A percentile compares a stretch with the other conserved stretches of the same genome.
Conservation (phyloP, 2,888 invertebrate species). For the Cephus pygmeus region DNA sequence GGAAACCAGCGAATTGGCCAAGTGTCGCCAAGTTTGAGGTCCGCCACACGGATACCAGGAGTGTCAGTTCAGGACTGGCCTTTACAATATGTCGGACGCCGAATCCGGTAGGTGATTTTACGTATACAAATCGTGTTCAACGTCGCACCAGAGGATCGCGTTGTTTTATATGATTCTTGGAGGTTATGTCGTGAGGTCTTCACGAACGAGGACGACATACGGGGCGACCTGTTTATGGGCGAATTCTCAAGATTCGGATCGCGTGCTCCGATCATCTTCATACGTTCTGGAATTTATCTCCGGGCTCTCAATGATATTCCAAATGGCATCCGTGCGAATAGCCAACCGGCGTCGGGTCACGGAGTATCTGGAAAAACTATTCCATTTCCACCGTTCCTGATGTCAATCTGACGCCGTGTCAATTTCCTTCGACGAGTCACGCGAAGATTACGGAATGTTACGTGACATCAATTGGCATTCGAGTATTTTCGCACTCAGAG, state of each 20-base stretch:
- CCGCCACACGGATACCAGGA: constrained; percentile 27
- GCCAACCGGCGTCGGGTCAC: neutral
- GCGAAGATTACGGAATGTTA: neutral
- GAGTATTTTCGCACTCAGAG: neutral
- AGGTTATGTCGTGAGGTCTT: neutral
- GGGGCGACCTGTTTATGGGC: neutral
- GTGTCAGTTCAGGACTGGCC: constrained; percentile 21
- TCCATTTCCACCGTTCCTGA: neutral
- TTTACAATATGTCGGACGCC: constrained; percentile 51
- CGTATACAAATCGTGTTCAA: constrained; percentile 21
- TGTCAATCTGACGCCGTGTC: neutral
- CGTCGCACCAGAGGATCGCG: neutral
- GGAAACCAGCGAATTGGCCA: constrained; percentile 45
- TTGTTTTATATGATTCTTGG: neutral
- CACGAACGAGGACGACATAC: neutral
- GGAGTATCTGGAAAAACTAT: neutral
- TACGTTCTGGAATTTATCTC: neutral
- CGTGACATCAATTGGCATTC: neutral
- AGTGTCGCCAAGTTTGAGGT: constrained; percentile 50
- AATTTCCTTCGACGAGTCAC: neutral
- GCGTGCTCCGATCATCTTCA: neutral
- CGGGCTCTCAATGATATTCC: neutral
- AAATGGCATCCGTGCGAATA: neutral
- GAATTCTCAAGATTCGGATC: neutral
- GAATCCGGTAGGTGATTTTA: constrained; percentile 43